These are phyloP conservation scores for Laticauda laticaudata DNA, from an alignment of 2,113 vertebrate species.

Conservation along the genomic window DNA sequence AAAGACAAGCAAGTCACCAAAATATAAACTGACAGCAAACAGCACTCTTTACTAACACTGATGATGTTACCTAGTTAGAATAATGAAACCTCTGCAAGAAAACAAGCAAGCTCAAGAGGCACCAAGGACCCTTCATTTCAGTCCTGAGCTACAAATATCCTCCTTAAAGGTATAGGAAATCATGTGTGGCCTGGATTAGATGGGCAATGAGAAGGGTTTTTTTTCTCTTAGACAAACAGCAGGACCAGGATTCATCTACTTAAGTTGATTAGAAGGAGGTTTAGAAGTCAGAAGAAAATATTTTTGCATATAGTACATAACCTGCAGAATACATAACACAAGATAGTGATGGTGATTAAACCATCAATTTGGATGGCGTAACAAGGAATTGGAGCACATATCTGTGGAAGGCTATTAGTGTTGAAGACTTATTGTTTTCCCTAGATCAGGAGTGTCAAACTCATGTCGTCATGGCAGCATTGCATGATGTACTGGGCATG, in stretches of 20 bases:
- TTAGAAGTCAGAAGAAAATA: not conserved
- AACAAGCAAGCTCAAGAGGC: too few relatives aligned
- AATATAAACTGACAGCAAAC: too few relatives aligned
- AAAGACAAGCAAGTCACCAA: too few relatives aligned
- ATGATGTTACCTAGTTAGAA: too few relatives aligned
- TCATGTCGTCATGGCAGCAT: too few relatives aligned
- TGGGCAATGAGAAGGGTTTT: not conserved
- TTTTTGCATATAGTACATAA: not conserved
- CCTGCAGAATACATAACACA: not conserved
- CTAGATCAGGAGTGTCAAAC: not conserved
- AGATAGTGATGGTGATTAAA: not conserved
- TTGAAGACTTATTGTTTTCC: not conserved
- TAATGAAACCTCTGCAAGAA: too few relatives aligned
- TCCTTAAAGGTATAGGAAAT: not conserved
- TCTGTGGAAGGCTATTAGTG: not conserved
- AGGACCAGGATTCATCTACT: not conserved
- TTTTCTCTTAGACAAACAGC: not conserved
- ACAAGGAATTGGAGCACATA: not conserved
- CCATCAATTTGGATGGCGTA: not conserved
- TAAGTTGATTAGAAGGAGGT: not conserved
- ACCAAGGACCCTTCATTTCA: too few relatives aligned
- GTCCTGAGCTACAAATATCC: too few relatives aligned
- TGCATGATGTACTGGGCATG: too few relatives aligned
- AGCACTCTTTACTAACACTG: too few relatives aligned
- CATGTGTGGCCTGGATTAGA: not conserved